phyloP scores from a whole-genome alignment of 2,888 invertebrate genomes.

The Dicyrtomina minuta region DNA sequence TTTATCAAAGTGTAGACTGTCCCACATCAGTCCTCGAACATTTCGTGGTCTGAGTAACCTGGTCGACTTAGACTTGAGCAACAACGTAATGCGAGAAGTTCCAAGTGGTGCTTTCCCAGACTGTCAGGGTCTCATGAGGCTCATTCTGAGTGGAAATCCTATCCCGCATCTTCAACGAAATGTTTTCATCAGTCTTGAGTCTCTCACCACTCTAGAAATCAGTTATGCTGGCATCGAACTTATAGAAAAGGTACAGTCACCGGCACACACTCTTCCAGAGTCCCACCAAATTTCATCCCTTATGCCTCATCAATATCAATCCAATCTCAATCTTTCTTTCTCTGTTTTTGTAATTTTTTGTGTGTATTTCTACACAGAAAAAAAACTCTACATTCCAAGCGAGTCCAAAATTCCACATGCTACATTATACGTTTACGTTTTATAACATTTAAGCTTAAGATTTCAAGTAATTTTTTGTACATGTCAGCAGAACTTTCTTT shows the following conservation, averaged over 20 bases:
- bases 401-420: no score
- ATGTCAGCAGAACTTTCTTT: no score
- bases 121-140: conserved; percentile 77
- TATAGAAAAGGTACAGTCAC: conserved; percentile 65
- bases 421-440: no score
- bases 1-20: conserved; percentile 74
- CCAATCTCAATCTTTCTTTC: neutral
- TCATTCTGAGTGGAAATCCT: conserved; percentile 78
- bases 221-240: conserved; percentile 75
- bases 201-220: conserved; percentile 77
- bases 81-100: conserved; percentile 74
- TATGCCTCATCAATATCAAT: neutral
- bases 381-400: no score
- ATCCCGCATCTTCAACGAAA: conserved; percentile 70
- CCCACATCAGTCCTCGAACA: conserved; percentile 74
- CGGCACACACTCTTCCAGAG: conserved; percentile 12
- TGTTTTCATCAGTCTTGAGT: conserved; percentile 72
- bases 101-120: conserved; percentile 77
- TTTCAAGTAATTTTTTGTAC: neutral
- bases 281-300: conserved; percentile 2
- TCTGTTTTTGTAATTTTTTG: neutral
- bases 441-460: neutral
- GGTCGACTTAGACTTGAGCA: conserved; percentile 82
- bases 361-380: neutral
- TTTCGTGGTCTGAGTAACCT: conserved; percentile 82